Evolutionary conservation across 2,888 invertebrate species (phyloP), one percentile per base, ranked within the genome.

Genomic region (Synergus japonicus): DNA sequence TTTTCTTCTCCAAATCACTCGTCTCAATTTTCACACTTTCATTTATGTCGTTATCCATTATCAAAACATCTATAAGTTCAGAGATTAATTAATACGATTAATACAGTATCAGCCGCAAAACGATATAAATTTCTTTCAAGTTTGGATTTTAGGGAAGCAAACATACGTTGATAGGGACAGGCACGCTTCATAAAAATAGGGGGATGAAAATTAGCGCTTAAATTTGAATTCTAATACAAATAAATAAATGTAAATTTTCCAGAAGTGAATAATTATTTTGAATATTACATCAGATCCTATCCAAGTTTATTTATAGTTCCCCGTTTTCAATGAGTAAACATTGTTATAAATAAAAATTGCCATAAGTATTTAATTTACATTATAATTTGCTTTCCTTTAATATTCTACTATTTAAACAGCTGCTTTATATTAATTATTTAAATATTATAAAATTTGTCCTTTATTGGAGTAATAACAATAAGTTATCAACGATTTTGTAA

Each of bases 11-110:
- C 65, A 82, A 85, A 64, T 84, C 84, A 44, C 81, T 83, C 15
- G 86, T 80, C 78, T 88, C 86, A 67, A 86, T 82, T 78, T 86
- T 86, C 37, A 82, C 80, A 65, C 78, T 86, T 76, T 87, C 86
- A 37, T 79, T 77, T 64, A 84, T 83, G 79, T 85, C 83, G 79
- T 84, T 87, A 76, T 88, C 88, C 89, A 89, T 88, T 83, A 79
- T 87, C 79, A 83, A 22, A 83, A 78, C 86, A 86, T 87, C 86
- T 87, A 78, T 78, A 79, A 79, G 77, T 18, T 76, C 64, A 79
- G n/a, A n/a, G 29, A 37, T 49, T 54, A n/a, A 37, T 54, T 49
- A 73, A 37, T 37, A 29, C 41, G 29, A 29, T 29, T 29, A 29
- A 29, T 29, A 29, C 29, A 29, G 22, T 22, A 22, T 29, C 22